These are phyloP conservation scores for Listronotus bonariensis DNA, from an alignment of 1,140 invertebrate species.

Conservation along the genomic window DNA sequence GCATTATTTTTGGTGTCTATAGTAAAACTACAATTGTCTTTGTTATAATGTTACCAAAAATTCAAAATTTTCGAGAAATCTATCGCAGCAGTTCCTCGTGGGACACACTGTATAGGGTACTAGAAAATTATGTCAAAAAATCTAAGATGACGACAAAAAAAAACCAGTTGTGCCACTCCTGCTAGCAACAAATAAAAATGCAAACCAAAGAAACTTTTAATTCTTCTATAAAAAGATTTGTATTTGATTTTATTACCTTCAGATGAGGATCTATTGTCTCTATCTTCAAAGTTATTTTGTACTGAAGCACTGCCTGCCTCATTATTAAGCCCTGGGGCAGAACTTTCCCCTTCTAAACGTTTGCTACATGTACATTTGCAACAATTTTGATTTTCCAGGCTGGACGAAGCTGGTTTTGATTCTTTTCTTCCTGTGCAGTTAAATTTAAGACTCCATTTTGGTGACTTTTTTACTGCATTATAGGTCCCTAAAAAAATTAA, in stretches of 20 bases:
- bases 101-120: too few relatives aligned
- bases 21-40: too few relatives aligned
- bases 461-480: constrained; percentile 59
- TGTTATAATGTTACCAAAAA: too few relatives aligned
- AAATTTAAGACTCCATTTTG: constrained; percentile 67
- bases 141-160: too few relatives aligned
- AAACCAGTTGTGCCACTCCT: too few relatives aligned
- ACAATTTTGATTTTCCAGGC: constrained; percentile 57
- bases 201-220: too few relatives aligned
- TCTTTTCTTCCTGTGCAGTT: constrained; percentile 62
- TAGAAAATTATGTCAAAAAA: too few relatives aligned
- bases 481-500: constrained; percentile 8
- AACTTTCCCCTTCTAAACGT: constrained; percentile 59
- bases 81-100: too few relatives aligned
- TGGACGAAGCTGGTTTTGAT: constrained; percentile 57
- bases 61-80: too few relatives aligned
- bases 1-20: too few relatives aligned
- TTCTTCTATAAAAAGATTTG: too few relatives aligned
- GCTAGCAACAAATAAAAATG: too few relatives aligned
- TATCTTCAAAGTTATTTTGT: neutral
- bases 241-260: neutral
- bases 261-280: constrained; percentile 1
- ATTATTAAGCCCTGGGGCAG: neutral
- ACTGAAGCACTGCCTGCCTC: neutral
- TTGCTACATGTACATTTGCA: constrained; percentile 68